Percentiles rank a stretch among this genome's conserved stretches.
phyloP scores from a whole-genome alignment of 2,113 vertebrate species.

The Hepsetus odoe region DNA sequence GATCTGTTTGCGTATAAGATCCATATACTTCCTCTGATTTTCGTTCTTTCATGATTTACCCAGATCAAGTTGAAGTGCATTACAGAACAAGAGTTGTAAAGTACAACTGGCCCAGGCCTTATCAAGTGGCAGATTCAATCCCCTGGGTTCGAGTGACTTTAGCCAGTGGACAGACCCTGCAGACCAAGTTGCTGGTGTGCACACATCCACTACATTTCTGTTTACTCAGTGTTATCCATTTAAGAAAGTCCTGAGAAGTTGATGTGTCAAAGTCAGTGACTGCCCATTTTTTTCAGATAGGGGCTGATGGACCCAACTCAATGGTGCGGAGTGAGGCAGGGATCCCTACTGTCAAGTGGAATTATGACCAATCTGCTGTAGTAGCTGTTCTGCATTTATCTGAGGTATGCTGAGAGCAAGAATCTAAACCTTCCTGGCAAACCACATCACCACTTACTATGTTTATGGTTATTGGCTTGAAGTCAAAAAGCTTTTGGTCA shows the following conservation, averaged over 20 bases:
- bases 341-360: slow-evolving; percentile 87
- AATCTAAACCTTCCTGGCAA: slow-evolving; percentile 22
- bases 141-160: slow-evolving; percentile 92
- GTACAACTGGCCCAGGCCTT: slow-evolving; percentile 85
- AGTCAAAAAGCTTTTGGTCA: slow-evolving; percentile 19
- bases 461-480: neutral
- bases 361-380: slow-evolving; percentile 92
- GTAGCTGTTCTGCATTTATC: slow-evolving; percentile 93
- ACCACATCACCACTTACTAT: neutral
- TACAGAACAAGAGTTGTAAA: slow-evolving; percentile 87
- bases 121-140: slow-evolving; percentile 74
- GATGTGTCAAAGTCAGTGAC: neutral
- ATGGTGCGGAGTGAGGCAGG: slow-evolving; percentile 82
- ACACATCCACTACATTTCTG: neutral
- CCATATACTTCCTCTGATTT: no score
- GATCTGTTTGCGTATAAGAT: no score
- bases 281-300: slow-evolving; percentile 78
- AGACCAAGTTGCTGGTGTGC: slow-evolving; percentile 92
- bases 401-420: slow-evolving; percentile 74
- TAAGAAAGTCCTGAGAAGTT: neutral
- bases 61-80: slow-evolving; percentile 87
- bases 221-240: neutral
- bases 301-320: slow-evolving; percentile 93
- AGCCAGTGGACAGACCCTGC: slow-evolving; percentile 85
- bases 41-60: slow-evolving; percentile 18